These are phyloP conservation scores for Pollenia griseotomentosa DNA, from an alignment of 2,888 invertebrate species.

Conservation along the genomic window DNA sequence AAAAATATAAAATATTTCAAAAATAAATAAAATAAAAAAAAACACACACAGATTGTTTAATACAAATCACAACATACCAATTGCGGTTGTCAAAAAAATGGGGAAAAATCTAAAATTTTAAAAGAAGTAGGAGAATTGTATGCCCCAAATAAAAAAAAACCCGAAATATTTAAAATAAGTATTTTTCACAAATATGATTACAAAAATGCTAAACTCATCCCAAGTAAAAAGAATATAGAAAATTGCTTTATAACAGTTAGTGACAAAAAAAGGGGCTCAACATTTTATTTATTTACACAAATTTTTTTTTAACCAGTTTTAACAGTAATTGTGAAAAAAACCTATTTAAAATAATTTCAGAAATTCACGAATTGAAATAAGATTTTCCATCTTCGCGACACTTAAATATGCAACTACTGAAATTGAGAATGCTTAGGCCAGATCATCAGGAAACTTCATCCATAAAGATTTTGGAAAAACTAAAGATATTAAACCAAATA, in stretches of 20 bases:
- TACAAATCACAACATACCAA: constrained; percentile 65
- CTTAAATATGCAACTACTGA: too few relatives aligned
- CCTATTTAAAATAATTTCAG: too few relatives aligned
- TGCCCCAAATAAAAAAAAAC: background rate
- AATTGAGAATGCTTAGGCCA: too few relatives aligned
- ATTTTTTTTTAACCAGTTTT: background rate
- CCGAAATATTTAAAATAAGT: constrained; percentile 2
- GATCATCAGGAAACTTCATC: too few relatives aligned
- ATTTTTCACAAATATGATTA: constrained; percentile 62
- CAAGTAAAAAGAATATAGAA: background rate
- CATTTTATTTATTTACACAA: background rate
- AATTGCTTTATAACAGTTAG: background rate
- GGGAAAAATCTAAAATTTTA: background rate
- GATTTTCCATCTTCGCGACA: too few relatives aligned
- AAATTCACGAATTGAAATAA: too few relatives aligned
- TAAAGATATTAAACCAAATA: too few relatives aligned
- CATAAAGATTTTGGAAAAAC: too few relatives aligned
- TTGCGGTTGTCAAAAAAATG: constrained; percentile 44
- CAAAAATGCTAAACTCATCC: constrained; percentile 48
- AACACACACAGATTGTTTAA: constrained; percentile 41
- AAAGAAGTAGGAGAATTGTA: constrained; percentile 6
- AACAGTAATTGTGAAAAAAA: too few relatives aligned
- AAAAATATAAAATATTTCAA: background rate
- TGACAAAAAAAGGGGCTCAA: background rate
- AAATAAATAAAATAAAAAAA: background rate